Percentiles rank a stretch among this genome's conserved stretches.
Conservation (phyloP, 2,888 invertebrate species). For the Phyto melanocephala region DNA sequence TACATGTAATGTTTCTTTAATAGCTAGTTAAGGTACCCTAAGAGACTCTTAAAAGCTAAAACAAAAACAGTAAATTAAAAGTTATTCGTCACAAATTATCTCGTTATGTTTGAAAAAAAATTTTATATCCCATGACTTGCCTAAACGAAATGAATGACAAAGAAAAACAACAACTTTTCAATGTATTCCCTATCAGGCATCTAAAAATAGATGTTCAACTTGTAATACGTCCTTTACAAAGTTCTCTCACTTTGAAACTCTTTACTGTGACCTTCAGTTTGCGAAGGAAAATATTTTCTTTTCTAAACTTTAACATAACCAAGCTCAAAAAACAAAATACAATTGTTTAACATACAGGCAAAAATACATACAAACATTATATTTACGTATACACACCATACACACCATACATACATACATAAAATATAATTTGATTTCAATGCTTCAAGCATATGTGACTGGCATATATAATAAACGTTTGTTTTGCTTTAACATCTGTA, state of each 20-base stretch:
- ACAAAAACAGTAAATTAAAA: too few relatives aligned
- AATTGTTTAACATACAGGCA: neutral
- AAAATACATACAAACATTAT: too few relatives aligned
- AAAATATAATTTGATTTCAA: conserved; percentile 43
- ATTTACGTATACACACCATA: too few relatives aligned
- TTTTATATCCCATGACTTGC: neutral
- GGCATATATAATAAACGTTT: conserved; percentile 41
- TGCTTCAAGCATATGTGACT: conserved; percentile 47
- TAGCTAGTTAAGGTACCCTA: too few relatives aligned
- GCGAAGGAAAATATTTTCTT: neutral
- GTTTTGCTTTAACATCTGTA: neutral
- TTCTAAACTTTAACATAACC: neutral
- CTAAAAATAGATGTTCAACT: neutral
- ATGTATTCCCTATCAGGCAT: neutral
- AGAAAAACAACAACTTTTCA: too few relatives aligned
- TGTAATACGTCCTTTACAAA: neutral
- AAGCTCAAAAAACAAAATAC: neutral
- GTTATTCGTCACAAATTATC: too few relatives aligned
- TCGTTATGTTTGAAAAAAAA: too few relatives aligned
- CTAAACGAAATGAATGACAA: neutral
- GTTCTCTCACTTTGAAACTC: neutral
- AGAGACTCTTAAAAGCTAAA: too few relatives aligned
- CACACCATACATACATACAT: neutral
- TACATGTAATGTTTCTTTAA: too few relatives aligned
- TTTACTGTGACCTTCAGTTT: conserved; percentile 19